A percentile compares a stretch with the other conserved stretches of the same genome.
Evolutionary conservation across 2,888 invertebrate species (phyloP).

Genomic region (Orchesella flavescens): DNA sequence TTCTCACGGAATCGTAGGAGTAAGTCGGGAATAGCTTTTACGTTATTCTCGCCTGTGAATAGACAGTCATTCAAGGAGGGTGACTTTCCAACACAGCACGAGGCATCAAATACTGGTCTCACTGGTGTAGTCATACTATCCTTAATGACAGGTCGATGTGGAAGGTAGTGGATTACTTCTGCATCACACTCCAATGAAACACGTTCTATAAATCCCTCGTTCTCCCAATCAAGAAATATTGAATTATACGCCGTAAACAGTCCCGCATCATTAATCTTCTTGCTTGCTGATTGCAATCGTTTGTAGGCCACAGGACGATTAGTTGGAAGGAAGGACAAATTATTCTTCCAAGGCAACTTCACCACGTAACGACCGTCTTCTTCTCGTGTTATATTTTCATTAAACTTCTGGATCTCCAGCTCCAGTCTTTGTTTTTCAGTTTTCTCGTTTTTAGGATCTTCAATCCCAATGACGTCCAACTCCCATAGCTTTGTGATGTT

Average conservation of each 20-base stretch:
- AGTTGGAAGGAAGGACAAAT: not conserved
- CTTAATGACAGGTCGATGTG: constrained; percentile 8
- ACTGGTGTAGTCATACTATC: constrained; percentile 9
- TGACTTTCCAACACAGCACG: not conserved
- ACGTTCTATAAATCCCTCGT: not conserved
- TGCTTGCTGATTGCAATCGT: not conserved
- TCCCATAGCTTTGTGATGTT: not conserved
- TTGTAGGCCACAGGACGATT: not conserved
- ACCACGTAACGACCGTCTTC: not conserved
- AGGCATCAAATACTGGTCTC: constrained; percentile 26
- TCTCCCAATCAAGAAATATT: not conserved
- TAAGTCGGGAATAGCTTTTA: not conserved
- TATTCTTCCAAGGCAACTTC: not conserved
- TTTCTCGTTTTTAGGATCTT: not conserved
- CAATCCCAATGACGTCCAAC: constrained; percentile 13
- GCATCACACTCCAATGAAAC: not conserved
- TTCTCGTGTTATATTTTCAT: not conserved
- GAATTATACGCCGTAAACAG: not conserved
- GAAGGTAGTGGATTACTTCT: not conserved
- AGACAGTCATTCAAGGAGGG: constrained; percentile 14
- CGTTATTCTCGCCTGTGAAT: not conserved
- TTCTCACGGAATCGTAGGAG: constrained; percentile 14
- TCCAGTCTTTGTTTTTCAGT: no score
- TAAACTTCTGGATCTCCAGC: not conserved
- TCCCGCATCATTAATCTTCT: not conserved